Conservation (phyloP, 2,888 invertebrate genomes). For the Meghimatium bilineatum region DNA sequence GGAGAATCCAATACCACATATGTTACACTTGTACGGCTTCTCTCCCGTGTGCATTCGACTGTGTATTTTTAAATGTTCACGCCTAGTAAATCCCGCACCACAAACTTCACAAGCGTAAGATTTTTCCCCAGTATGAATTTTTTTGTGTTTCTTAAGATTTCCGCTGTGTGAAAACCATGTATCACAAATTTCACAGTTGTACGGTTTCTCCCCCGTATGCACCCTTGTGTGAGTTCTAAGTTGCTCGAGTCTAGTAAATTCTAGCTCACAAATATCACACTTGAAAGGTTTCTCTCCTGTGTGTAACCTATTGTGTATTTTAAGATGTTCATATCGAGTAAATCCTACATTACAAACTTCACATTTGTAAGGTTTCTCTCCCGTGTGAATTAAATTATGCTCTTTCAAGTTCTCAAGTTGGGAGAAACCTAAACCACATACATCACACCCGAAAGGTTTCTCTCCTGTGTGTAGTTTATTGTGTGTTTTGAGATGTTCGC, state of each 20-base stretch:
- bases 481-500: background rate
- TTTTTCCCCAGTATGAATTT: background rate
- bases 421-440: background rate
- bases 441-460: background rate
- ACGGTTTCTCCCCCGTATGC: conserved; percentile 7
- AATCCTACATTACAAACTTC: background rate
- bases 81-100: background rate
- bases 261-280: background rate
- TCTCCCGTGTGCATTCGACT: background rate
- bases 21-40: background rate
- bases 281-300: background rate
- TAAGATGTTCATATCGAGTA: background rate
- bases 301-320: background rate
- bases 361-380: conserved; percentile 11
- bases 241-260: background rate
- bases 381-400: background rate
- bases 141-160: background rate
- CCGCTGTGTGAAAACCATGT: background rate
- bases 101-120: background rate
- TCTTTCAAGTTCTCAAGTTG: background rate
- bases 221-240: background rate
- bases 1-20: background rate
- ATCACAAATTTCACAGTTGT: background rate
- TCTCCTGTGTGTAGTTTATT: background rate
- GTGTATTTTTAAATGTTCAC: background rate